These are phyloP conservation scores for Syrrhaptes paradoxus DNA, from an alignment of 2,113 vertebrate species.

Conservation along the genomic window DNA sequence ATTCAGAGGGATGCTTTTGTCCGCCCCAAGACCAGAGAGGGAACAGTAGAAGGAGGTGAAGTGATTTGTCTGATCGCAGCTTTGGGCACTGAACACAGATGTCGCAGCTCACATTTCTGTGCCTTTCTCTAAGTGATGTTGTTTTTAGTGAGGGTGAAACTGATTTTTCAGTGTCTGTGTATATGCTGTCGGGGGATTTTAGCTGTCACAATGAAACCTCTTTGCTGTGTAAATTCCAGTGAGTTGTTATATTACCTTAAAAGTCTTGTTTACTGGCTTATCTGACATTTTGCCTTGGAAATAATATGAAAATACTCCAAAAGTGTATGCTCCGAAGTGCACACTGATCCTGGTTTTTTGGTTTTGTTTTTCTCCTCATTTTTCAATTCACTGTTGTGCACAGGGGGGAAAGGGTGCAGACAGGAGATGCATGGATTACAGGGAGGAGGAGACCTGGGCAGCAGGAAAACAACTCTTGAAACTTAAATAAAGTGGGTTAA, in stretches of 20 bases:
- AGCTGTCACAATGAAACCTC: neutral
- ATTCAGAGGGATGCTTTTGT: neutral
- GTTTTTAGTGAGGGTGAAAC: neutral
- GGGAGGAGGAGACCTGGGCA: neutral
- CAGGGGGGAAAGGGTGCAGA: fast-evolving
- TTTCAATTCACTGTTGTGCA: neutral
- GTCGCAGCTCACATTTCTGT: neutral
- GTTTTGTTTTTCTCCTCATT: no score
- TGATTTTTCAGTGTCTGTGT: neutral
- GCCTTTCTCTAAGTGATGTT: neutral
- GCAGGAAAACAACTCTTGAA: neutral
- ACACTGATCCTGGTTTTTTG: neutral
- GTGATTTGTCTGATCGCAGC: neutral
- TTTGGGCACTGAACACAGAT: neutral
- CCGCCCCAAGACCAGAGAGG: neutral
- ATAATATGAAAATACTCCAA: neutral
- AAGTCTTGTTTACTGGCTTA: neutral
- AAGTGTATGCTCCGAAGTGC: neutral
- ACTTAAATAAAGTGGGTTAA: neutral
- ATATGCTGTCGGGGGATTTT: neutral
- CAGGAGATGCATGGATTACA: neutral
- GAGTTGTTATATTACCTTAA: neutral
- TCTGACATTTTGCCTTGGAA: neutral
- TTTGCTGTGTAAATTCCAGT: neutral
- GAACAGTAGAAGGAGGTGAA: neutral